These are phyloP conservation scores for Alectoris magna DNA, from an alignment of 2,797 vertebrate genomes.

Conservation along the genomic window DNA sequence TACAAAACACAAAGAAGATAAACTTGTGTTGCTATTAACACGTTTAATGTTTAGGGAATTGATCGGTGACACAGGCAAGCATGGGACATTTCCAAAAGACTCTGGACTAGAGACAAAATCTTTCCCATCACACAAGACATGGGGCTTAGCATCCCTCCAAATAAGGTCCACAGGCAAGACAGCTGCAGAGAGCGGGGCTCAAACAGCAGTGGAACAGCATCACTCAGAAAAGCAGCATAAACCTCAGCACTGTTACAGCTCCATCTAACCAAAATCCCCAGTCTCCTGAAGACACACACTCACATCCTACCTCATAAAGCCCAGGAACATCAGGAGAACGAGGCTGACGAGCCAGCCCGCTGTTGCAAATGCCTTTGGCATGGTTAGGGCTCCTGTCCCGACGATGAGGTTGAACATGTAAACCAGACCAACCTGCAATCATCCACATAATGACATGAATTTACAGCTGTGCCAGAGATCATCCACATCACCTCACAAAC, in stretches of 20 bases:
- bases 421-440: conserved; percentile 91
- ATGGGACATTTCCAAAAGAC: neutral
- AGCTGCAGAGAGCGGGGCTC: neutral
- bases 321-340: conserved; percentile 88
- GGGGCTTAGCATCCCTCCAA: neutral
- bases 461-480: neutral
- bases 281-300: neutral
- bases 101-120: neutral
- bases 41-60: neutral
- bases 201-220: neutral
- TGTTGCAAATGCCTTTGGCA: conserved; percentile 94
- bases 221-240: neutral
- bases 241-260: neutral
- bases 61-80: neutral
- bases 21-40: neutral
- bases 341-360: conserved; percentile 96
- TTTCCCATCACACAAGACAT: neutral
- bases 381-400: conserved; percentile 95
- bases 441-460: neutral
- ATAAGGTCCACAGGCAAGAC: neutral
- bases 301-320: conserved; percentile 91
- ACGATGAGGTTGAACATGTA: conserved; percentile 99
- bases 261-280: neutral
- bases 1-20: neutral
- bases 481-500: rapidly evolving